Conservation (phyloP, 1,140 invertebrate genomes). For the Zaprionus gabonicus region DNA sequence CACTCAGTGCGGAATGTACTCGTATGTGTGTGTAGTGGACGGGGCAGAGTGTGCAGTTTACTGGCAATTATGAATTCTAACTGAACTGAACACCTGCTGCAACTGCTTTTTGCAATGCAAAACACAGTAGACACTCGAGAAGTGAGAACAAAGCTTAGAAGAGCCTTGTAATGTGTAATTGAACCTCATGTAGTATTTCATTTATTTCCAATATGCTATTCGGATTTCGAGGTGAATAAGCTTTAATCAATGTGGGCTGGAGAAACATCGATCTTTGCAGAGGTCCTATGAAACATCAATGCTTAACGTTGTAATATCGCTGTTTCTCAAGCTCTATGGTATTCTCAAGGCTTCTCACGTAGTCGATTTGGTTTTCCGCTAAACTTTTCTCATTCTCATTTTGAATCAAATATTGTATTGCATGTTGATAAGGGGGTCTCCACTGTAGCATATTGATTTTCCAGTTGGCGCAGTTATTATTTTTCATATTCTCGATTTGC, state of each 20-base stretch:
- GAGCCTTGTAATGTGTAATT: too few species aligned
- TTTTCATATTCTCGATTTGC: constrained; percentile 46
- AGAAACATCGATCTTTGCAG: too few species aligned
- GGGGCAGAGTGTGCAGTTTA: constrained; percentile 6
- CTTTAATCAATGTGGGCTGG: too few species aligned
- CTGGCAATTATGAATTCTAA: constrained; percentile 30
- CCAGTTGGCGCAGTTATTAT: not conserved
- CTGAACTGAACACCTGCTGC: constrained; percentile 36
- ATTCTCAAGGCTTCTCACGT: too few species aligned
- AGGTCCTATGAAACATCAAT: too few species aligned
- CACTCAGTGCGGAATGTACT: not conserved
- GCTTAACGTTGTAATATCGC: too few species aligned
- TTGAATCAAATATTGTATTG: not conserved
- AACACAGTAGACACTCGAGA: not conserved
- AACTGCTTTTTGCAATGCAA: constrained; percentile 11
- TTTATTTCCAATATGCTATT: too few species aligned
- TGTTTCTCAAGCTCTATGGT: too few species aligned
- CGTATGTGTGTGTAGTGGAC: not conserved
- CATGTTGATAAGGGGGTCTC: not conserved
- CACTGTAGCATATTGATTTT: constrained; percentile 2
- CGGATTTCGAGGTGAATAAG: too few species aligned
- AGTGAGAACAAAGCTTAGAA: too few species aligned
- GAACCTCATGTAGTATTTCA: too few species aligned
- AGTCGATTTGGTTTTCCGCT: not conserved
- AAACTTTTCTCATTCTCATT: not conserved